Base-by-base conservation (phyloP, 2,797 vertebrate species). In the Pteronotus mesoamericanus region DNA sequence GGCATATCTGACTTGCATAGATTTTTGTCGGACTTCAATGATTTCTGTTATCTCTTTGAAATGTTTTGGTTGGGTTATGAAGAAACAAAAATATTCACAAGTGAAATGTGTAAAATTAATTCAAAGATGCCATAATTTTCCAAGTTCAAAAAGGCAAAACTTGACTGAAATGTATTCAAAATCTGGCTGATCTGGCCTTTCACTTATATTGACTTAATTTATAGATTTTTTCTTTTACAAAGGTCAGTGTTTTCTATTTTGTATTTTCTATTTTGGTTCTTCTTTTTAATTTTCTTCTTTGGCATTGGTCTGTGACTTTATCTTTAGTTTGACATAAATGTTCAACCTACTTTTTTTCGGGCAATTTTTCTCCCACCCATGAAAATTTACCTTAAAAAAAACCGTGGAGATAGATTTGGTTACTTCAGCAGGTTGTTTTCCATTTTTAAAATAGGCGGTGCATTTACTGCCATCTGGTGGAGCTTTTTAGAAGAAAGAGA, bases 401-500 rank as follows among this genome's bases (percentile, higher is more conserved):
- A 37, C 69, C 34, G 94, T 90, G 51, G 22, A 84, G 26, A 89
- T 84, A 77, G 92, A 59, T 95, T 90, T 69, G 22, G 22, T 46
- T 95, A 86, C 86, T 84, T 94, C 82, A 95, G 64, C 66, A 86
- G 39, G 55, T 90, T 78, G 84, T 59, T 95, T 42, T 48, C 44
- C 74, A 66, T 61, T 79, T 93, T 93, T 51, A 55, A 83, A 88
- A 89, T 94, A 89, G 71, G 61, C 1, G 95, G 51, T 96, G 39
- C 95, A 24, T 59, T 95, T 97, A 96, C 97, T 97, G 97, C 97
- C 97, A 98, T 86, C 97, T 98, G 92, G 92, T 98, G 97, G 96
- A 96, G 12, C 1, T 12, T 91, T 77, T 91, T 34, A 71, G 42
- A 95, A 75, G 6, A 39, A 85, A 44, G 46, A 26, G 37, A 94